Base-by-base conservation (phyloP, 2,113 vertebrate species). In the Sander vitreus region DNA sequence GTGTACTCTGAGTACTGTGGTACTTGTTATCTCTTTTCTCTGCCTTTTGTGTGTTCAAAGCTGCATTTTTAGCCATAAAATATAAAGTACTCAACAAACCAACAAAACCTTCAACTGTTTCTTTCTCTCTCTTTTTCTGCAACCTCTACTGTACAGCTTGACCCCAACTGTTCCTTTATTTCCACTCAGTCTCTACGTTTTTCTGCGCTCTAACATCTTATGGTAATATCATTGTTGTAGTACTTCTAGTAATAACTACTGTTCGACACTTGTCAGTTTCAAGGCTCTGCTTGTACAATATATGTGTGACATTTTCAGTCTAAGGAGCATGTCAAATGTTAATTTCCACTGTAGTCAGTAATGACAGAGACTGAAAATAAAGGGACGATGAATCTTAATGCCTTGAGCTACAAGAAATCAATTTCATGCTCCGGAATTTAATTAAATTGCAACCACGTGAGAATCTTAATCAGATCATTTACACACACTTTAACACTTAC, bases 401-500 rank as follows among this genome's bases (percentile, higher is more conserved):
- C 66, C 63, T 74, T 39, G 19, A 66, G 54, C 48, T 47, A 30
- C 21, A 57, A 74, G 5, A 66, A 60, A 74, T 53, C 55, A 12
- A 84, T 75, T 63, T 70, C 59, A 80, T 18, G 9, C 64, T 51
- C 9, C 39, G 36, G 12, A 18, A 76, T 60, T 23, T 1, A 68
- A 73, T 72, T 13, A 14, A 78, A 39, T 13, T 39, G 6, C 33
- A 76, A 15, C 3, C 27, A 58, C 3, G 0, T 15, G 12, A 63
- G 57, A 48, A n/a, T 58, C 19, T 62, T 16, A 47, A 65, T 43
- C 50, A 33, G 27, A 58, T 50, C 51, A 62, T 19, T 36, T 12
- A 57, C 23, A 83, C 33, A 84, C 12, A 63, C 50, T 54, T 66
- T 13, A 55, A 80, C 67, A 93, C 95, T 95, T 72, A 96, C 95